Evolutionary conservation across 2,113 vertebrate species (phyloP), one percentile per base, ranked within the genome.

Genomic region (Phrynocephalus versicolor): DNA sequence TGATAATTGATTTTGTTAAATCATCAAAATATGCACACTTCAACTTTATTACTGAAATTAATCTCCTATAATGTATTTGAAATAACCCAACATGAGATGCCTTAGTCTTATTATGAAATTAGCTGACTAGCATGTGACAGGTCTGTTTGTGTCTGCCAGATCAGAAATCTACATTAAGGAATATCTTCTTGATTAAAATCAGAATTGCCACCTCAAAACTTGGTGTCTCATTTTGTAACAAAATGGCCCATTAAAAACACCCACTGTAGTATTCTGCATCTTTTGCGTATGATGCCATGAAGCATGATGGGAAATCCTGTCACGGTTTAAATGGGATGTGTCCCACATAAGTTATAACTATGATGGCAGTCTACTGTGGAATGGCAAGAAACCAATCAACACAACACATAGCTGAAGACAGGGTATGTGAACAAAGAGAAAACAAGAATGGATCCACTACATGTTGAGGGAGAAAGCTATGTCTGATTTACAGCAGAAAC

Each of bases 221-320:
- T 15, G 27, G 45, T 86, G n/a, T 60, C 88, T 86, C 1, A 86
- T 85, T 93, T 89, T 83, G 69, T 89, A 90, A 74, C 25, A 77
- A 86, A 89, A 90, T 2, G 19, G 16, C 62, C 81, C 0, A 0
- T 37, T 82, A 1, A 67, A 76, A 78, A 87, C 0, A 5, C 86
- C 85, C 72, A 86, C 87, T 0, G 0, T 18, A 30, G 41, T 60
- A 90, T 81, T 91, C 87, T 77, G 87, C 87, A 77, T 83, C 91
- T 93, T 92, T 92, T 91, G 87, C 84, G 87, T n/a, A 1, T 79
- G 85, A 90, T 91, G 88, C 94, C 94, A 89, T 93, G 95, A 95
- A 95, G 95, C 95, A 95, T 95, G 94, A 95, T 95, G 92, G 87
- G 94, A 95, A 95, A 94, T 94, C 95, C 81, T 76, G 95, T 94